Conservation (phyloP, 2,888 invertebrate species). For the Pollenia griseotomentosa region DNA sequence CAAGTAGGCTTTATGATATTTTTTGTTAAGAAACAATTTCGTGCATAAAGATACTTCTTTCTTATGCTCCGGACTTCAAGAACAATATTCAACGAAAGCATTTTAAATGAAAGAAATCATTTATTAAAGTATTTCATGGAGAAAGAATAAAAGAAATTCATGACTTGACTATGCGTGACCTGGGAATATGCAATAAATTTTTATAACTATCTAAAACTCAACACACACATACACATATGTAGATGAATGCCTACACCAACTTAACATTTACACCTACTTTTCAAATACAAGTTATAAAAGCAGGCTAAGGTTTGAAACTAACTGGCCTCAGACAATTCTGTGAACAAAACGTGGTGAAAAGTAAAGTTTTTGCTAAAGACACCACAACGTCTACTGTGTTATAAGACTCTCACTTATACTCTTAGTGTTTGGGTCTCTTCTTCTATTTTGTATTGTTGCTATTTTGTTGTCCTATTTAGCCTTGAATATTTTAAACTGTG, state of each 20-base stretch:
- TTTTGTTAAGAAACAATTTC: constrained; percentile 18
- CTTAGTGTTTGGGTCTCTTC: background rate
- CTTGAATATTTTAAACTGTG: constrained; percentile 47
- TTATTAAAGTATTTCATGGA: constrained; percentile 46
- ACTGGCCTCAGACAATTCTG: constrained; percentile 56
- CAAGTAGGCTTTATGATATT: constrained; percentile 6
- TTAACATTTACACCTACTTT: background rate
- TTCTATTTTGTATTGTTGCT: background rate
- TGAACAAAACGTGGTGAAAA: background rate
- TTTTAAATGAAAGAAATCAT: constrained; percentile 45
- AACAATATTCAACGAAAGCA: constrained; percentile 11
- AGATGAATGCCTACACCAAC: background rate
- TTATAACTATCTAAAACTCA: constrained; percentile 50
- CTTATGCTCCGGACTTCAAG: background rate
- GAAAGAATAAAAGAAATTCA: constrained; percentile 54
- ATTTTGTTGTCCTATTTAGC: constrained; percentile 42
- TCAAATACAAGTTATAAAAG: background rate
- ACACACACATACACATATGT: constrained; percentile 24
- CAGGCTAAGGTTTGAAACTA: background rate
- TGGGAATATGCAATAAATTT: constrained; percentile 81
- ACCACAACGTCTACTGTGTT: constrained; percentile 3
- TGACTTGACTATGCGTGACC: constrained; percentile 76
- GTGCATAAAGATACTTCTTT: constrained; percentile 28
- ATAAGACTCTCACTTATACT: background rate
- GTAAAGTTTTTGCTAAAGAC: constrained; percentile 3